Evolutionary conservation across 2,113 vertebrate genomes (phyloP).

Genomic region (Illadopsis cleaveri): DNA sequence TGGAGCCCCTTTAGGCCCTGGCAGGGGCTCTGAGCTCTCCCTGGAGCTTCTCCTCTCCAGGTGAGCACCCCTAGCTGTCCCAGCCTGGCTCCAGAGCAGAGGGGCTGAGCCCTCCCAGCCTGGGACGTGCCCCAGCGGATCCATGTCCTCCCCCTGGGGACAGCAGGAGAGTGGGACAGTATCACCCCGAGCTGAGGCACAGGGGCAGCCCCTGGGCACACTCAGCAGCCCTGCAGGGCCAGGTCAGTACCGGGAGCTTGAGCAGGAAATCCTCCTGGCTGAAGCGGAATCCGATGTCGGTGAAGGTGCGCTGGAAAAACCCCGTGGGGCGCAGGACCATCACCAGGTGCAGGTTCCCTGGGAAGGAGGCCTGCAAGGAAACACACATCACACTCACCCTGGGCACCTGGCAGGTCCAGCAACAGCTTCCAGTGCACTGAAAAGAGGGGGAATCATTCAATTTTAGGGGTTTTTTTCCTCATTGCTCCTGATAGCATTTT

Average conservation of each 20-base stretch:
- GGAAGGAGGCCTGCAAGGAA: conserved; percentile 86
- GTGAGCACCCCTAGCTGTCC: background rate
- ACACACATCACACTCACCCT: background rate
- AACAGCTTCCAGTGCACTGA: accelerated
- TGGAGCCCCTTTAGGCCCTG: background rate
- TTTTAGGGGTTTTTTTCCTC: background rate
- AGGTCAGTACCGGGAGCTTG: conserved; percentile 87
- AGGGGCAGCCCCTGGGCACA: background rate
- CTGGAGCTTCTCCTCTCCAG: background rate
- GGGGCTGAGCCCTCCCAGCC: background rate
- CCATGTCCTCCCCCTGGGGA: background rate
- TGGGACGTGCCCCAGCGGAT: background rate
- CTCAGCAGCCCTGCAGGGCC: background rate
- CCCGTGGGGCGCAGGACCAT: conserved; percentile 93
- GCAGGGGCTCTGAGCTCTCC: background rate
- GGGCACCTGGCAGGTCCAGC: background rate
- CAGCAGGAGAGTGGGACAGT: background rate
- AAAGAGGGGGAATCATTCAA: accelerated
- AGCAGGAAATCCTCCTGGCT: conserved; percentile 97
- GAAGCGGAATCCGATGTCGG: conserved; percentile 95
- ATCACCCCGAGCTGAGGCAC: background rate
- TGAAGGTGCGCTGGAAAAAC: conserved; percentile 95
- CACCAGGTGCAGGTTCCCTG: conserved; percentile 92
- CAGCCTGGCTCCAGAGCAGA: background rate
- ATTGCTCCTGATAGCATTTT: background rate